Percentiles rank a stretch among this genome's conserved stretches.
phyloP scores from a whole-genome alignment of 1,140 invertebrate species.

The Grapholita molesta region DNA sequence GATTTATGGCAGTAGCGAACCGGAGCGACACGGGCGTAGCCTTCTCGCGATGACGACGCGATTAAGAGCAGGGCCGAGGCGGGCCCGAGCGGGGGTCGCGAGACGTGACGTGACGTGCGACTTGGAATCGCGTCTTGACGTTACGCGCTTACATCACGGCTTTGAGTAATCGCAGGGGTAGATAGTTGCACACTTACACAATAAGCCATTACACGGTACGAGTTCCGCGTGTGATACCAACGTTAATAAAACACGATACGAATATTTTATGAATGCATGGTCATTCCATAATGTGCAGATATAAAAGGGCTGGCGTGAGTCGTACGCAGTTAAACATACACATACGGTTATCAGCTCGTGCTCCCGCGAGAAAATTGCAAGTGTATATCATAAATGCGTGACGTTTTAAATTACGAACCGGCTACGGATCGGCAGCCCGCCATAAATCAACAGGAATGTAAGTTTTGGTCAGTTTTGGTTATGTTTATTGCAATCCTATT shows the following conservation, averaged over 20 bases:
- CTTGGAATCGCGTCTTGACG: constrained; percentile 33
- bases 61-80: constrained; percentile 45
- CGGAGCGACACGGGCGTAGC: constrained; percentile 59
- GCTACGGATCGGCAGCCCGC: constrained; percentile 46
- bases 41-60: constrained; percentile 64
- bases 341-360: constrained; percentile 55
- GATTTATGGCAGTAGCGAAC: constrained; percentile 67
- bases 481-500: constrained; percentile 42
- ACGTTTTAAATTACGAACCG: constrained; percentile 70
- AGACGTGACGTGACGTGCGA: constrained; percentile 40
- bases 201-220: constrained; percentile 23
- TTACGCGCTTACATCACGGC: constrained; percentile 37
- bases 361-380: constrained; percentile 72
- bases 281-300: not conserved
- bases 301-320: constrained; percentile 6
- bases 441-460: constrained; percentile 71
- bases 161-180: constrained; percentile 34
- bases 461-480: constrained; percentile 46
- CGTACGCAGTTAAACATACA: constrained; percentile 24
- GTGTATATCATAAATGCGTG: constrained; percentile 75
- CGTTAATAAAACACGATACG: constrained; percentile 10
- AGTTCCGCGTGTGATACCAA: not conserved
- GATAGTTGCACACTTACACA: constrained; percentile 20
- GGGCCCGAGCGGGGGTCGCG: constrained; percentile 29
- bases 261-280: constrained; percentile 4